These are phyloP conservation scores for Leiothrix lutea DNA, from an alignment of 2,113 vertebrate species.

Conservation along the genomic window DNA sequence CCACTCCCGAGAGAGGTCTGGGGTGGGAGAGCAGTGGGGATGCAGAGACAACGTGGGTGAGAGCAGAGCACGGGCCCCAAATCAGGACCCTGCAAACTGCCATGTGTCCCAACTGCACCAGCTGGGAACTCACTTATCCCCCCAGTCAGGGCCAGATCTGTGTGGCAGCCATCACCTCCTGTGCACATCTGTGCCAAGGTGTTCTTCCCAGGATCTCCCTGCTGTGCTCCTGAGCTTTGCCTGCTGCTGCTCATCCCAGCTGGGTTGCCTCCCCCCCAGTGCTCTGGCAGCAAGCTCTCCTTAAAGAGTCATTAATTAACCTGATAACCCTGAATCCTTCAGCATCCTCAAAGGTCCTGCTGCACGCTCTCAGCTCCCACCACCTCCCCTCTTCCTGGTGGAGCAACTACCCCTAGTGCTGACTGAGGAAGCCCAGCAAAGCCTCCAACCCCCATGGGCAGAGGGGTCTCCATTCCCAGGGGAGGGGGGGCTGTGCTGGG, in stretches of 20 bases:
- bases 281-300: neutral
- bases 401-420: accelerated
- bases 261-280: neutral
- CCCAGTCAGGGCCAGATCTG: neutral
- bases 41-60: neutral
- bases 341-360: neutral
- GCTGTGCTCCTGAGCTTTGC: neutral
- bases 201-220: neutral
- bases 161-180: neutral
- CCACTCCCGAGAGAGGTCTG: too few relatives aligned
- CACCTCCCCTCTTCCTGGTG: neutral
- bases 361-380: accelerated
- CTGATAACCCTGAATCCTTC: neutral
- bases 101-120: neutral
- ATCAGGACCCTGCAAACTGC: neutral
- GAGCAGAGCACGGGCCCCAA: neutral
- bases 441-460: accelerated
- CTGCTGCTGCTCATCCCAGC: neutral
- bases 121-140: neutral
- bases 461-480: neutral
- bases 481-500: neutral
- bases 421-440: neutral
- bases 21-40: neutral
- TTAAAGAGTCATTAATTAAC: constrained; percentile 39
- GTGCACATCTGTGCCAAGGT: neutral